A percentile compares a stretch with the other conserved stretches of the same genome.
Evolutionary conservation across 1,140 invertebrate genomes (phyloP).

Genomic region (Cheumatopsyche charites): DNA sequence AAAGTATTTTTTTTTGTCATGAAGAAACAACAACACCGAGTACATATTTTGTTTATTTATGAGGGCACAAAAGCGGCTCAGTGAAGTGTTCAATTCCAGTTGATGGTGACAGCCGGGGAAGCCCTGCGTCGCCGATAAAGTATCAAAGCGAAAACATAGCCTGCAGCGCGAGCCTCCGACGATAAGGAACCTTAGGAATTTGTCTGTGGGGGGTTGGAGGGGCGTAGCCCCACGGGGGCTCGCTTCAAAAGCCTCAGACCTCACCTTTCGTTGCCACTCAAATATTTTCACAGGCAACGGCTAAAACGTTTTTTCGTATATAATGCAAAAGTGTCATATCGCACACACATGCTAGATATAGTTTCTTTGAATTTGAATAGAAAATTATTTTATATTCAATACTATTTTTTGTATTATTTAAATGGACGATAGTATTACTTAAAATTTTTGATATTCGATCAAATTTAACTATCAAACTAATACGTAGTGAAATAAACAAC

Average conservation of each 20-base stretch:
- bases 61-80: slow-evolving; percentile 18
- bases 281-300: too few species aligned
- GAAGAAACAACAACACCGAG: not conserved
- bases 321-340: too few species aligned
- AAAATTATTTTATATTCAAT: too few species aligned
- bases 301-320: too few species aligned
- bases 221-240: slow-evolving; percentile 13
- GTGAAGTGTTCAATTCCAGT: slow-evolving; percentile 28
- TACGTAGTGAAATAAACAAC: too few species aligned
- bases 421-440: too few species aligned
- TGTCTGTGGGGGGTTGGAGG: not conserved
- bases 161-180: slow-evolving; percentile 30
- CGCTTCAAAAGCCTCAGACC: slow-evolving; percentile 4
- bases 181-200: slow-evolving; percentile 34
- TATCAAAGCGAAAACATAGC: slow-evolving; percentile 41
- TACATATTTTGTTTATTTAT: slow-evolving; percentile 27
- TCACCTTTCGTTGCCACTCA: not conserved
- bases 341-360: too few species aligned
- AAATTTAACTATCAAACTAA: too few species aligned
- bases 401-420: too few species aligned
- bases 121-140: slow-evolving; percentile 34
- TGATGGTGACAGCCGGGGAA: slow-evolving; percentile 20
- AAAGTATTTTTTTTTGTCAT: too few species aligned
- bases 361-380: too few species aligned
- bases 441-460: too few species aligned